Evolutionary conservation across 2,113 vertebrate genomes (phyloP).

Genomic region (Porphyrio hochstetteri): DNA sequence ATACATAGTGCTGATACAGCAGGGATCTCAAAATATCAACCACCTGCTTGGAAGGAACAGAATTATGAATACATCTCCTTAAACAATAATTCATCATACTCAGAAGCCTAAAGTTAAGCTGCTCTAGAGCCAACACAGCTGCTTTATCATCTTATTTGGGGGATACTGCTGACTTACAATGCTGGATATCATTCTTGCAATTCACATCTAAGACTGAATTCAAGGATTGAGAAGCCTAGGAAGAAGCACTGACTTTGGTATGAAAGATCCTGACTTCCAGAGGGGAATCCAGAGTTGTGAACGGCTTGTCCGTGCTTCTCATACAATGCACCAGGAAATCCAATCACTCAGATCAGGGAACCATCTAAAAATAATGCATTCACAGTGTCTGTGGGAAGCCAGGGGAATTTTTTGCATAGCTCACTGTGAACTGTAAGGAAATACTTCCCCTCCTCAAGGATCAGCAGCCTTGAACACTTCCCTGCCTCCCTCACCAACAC

Average conservation of each 20-base stretch:
- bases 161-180: conserved; percentile 29
- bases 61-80: conserved; percentile 61
- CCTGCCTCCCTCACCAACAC: too few species aligned
- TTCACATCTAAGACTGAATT: background rate
- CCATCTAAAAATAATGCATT: rapidly evolving
- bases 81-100: conserved; percentile 68
- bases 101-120: conserved; percentile 56
- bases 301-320: background rate
- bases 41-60: conserved; percentile 65
- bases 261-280: background rate
- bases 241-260: background rate
- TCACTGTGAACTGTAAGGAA: background rate
- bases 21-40: conserved; percentile 67
- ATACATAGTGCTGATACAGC: conserved; percentile 67
- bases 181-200: background rate
- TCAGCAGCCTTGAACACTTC: background rate
- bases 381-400: background rate
- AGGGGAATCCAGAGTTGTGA: background rate
- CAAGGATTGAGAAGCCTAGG: background rate
- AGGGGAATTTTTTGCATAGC: background rate
- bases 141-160: conserved; percentile 42
- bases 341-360: background rate
- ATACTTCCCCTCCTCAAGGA: background rate
- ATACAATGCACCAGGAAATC: rapidly evolving
- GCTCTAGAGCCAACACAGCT: conserved; percentile 64